Base-by-base conservation (phyloP, 2,888 invertebrate genomes). In the Caenorhabditis panamensis region DNA sequence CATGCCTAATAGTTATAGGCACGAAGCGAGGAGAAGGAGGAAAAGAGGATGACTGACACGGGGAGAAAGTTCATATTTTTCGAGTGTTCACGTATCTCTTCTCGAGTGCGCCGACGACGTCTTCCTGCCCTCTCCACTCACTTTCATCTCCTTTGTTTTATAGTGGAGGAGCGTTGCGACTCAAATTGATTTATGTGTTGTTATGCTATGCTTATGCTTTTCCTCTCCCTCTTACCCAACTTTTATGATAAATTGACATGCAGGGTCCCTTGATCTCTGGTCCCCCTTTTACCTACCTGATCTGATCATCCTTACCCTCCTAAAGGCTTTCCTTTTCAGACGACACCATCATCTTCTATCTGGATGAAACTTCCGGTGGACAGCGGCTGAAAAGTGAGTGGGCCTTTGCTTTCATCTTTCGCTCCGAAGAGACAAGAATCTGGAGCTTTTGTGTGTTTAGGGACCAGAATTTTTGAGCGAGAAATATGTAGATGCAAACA, bases 341-440 rank as follows among this genome's bases (percentile, higher is more conserved):
- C n/a, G n/a, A n/a, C n/a, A n/a, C n/a, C 26, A 28, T 54, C 54
- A 28, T 54, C 54, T 54, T 59, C 64, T 22, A 41, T 59, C 73
- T 73, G 73, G 73, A 73, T 73, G 73, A 73, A 64, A 73, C 73
- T 73, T 22, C 73, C 44, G 73, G 66, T 73, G 73, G 73, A 73
- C 49, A 73, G 73, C 59, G 73, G 73, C 58, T 73, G 73, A 73
- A 6, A 49, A 41, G 72, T 72, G 28, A 62, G 44, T 37, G 18
- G 47, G n/a, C 47, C 13, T 11, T 47, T 47, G 13, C 24, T 22
- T 24, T 58, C 22, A 54, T 28, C 26, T 13, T n/a, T 36, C 2
- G n/a, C n/a, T n/a, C n/a, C n/a, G n/a, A n/a, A 4, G 31, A 9
- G 31, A 31, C 31, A 4, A 31, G 31, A 31, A 31, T 31, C 31